These are phyloP conservation scores for Aporrectodea caliginosa DNA, from an alignment of 1,140 invertebrate genomes.

Conservation along the genomic window DNA sequence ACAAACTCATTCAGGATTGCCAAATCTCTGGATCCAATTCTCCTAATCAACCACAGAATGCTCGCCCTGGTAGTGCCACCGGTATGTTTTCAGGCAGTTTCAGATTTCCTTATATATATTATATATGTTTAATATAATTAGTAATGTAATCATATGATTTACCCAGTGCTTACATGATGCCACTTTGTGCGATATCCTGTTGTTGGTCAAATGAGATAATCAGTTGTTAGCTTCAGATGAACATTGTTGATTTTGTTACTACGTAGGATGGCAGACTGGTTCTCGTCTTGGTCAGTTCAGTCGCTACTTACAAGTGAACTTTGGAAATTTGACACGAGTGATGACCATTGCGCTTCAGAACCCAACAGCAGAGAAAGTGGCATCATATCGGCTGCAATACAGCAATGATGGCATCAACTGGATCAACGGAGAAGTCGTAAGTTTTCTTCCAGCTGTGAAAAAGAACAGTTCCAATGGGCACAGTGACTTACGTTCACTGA, in stretches of 20 bases:
- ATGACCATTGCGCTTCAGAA: background rate
- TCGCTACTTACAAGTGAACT: slow-evolving; percentile 45
- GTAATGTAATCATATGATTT: too few relatives aligned
- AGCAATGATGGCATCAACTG: slow-evolving; percentile 43
- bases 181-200: too few relatives aligned
- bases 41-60: slow-evolving; percentile 22
- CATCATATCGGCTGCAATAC: slow-evolving; percentile 37
- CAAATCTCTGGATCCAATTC: slow-evolving; percentile 34
- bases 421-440: slow-evolving; percentile 38
- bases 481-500: too few relatives aligned
- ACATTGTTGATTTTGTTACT: background rate
- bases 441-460: too few relatives aligned
- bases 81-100: background rate
- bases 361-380: slow-evolving; percentile 30
- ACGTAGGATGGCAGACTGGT: slow-evolving; percentile 41
- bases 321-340: slow-evolving; percentile 40
- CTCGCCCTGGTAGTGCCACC: slow-evolving; percentile 23
- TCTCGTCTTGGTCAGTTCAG: slow-evolving; percentile 36
- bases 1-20: slow-evolving; percentile 36
- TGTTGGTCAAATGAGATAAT: too few relatives aligned
- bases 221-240: background rate
- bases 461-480: too few relatives aligned
- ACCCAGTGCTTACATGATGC: too few relatives aligned
- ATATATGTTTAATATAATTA: background rate
- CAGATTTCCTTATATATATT: slow-evolving; percentile 13